Percentiles rank a stretch among this genome's conserved stretches.
phyloP scores from a whole-genome alignment of 92 coral and sea anemone species.

The Zoanthus sansibaricus region DNA sequence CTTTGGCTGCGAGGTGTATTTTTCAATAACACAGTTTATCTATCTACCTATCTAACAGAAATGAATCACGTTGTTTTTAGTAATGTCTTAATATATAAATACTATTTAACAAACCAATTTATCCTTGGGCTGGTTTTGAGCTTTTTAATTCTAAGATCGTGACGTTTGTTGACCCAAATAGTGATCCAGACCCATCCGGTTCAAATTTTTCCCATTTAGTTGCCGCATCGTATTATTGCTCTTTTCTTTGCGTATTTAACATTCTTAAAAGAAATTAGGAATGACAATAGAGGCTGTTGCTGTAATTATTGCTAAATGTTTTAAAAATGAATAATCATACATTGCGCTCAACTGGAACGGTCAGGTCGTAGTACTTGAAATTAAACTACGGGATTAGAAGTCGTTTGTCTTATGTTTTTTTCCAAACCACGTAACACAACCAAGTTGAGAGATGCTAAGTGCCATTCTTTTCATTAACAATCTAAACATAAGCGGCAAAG shows the following conservation, averaged over 20 bases:
- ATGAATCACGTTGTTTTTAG: too few species aligned
- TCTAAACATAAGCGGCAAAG: background rate
- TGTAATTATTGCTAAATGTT: background rate
- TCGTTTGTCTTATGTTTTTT: background rate
- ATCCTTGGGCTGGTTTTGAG: background rate
- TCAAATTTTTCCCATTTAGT: background rate
- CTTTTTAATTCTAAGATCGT: background rate
- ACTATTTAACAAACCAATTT: too few species aligned
- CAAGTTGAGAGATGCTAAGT: background rate
- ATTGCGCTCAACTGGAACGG: background rate
- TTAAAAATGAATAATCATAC: background rate
- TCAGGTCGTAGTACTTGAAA: background rate
- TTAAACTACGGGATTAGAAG: background rate
- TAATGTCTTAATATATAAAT: too few species aligned
- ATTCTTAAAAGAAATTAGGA: background rate
- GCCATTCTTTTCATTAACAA: background rate
- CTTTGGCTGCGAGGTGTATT: too few species aligned
- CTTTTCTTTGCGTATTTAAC: background rate
- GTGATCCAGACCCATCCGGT: background rate
- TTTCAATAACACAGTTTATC: too few species aligned
- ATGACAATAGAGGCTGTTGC: background rate
- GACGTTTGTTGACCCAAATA: background rate
- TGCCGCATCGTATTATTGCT: background rate
- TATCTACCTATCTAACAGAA: too few species aligned
- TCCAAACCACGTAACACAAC: background rate